These are phyloP conservation scores for Aradophagus sp. DNA, from an alignment of 1,140 invertebrate species.

Conservation along the genomic window DNA sequence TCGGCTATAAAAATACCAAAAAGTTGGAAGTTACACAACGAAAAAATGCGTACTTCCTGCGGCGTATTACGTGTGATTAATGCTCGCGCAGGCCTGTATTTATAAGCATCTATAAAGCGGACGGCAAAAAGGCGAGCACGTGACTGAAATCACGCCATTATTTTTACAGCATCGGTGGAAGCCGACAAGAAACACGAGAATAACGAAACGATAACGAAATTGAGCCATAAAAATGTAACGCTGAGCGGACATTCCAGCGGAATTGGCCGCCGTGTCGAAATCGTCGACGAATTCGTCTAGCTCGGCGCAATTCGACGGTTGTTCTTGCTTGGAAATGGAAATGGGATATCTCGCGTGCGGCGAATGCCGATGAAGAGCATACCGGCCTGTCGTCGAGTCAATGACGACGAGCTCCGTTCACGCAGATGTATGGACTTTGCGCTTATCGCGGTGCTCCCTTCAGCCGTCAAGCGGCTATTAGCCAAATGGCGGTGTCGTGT, in stretches of 20 bases:
- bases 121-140: constrained; percentile 36
- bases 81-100: constrained; percentile 21
- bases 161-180: constrained; percentile 12
- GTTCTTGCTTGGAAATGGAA: constrained; percentile 35
- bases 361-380: constrained; percentile 31
- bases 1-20: too few species aligned
- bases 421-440: constrained; percentile 50
- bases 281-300: too few species aligned
- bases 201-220: too few species aligned
- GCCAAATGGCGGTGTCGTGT: constrained; percentile 17
- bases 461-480: constrained; percentile 17
- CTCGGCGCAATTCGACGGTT: constrained; percentile 33
- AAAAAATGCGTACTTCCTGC: constrained; percentile 9
- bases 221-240: too few species aligned
- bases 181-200: constrained; percentile 11
- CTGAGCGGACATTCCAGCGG: too few species aligned
- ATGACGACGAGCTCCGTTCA: too few species aligned
- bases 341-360: constrained; percentile 34
- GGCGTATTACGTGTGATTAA: constrained; percentile 29
- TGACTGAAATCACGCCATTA: constrained; percentile 30
- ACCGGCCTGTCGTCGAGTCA: too few species aligned
- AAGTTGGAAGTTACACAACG: too few species aligned
- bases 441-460: constrained; percentile 22
- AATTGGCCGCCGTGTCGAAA: too few species aligned
- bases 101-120: constrained; percentile 11